Percentiles rank a stretch among this genome's conserved stretches.
phyloP scores from a whole-genome alignment of 2,113 vertebrate species.

The Brachypodius melanocephalos region DNA sequence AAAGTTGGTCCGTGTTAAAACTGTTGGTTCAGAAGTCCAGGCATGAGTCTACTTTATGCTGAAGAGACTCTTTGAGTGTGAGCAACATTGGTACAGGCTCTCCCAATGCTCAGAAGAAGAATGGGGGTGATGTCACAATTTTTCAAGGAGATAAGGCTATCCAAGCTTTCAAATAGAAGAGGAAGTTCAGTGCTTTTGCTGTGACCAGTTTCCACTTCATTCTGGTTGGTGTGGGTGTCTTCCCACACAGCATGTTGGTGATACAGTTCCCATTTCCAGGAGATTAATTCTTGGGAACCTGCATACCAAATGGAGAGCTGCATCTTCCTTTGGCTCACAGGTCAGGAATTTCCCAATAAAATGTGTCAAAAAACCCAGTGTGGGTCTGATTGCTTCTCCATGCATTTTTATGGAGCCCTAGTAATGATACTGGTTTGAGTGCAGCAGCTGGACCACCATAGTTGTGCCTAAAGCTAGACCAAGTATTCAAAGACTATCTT shows the following conservation, averaged over 20 bases:
- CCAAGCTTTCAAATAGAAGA: background rate
- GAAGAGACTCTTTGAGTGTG: background rate
- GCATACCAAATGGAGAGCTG: background rate
- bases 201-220: background rate
- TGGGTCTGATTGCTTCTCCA: background rate
- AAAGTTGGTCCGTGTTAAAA: background rate
- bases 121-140: background rate
- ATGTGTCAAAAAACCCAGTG: background rate
- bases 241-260: rapidly evolving
- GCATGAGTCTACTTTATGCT: background rate
- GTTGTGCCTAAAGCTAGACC: background rate
- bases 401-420: background rate
- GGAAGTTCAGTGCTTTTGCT: background rate
- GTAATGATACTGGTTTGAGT: background rate
- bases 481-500: background rate
- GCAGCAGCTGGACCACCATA: background rate
- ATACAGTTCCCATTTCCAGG: background rate
- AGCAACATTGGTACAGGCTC: background rate
- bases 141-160: background rate
- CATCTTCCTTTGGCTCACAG: background rate
- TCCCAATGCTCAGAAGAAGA: background rate
- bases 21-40: background rate
- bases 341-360: background rate
- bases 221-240: background rate
- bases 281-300: background rate